Percentiles rank a stretch among this genome's conserved stretches.
These are phyloP conservation scores for Neoaliturus tenellus DNA, from an alignment of 2,888 invertebrate genomes.

Conservation along the genomic window DNA sequence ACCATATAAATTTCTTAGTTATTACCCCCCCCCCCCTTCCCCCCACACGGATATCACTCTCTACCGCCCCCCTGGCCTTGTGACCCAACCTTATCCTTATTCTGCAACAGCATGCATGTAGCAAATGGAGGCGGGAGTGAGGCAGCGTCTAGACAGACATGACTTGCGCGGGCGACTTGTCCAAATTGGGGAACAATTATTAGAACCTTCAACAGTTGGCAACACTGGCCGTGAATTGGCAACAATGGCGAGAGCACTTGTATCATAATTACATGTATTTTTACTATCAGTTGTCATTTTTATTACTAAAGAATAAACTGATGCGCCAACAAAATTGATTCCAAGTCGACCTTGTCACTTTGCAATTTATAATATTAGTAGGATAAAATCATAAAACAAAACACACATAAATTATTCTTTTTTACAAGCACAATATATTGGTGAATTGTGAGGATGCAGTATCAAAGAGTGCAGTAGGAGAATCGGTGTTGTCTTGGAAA, in stretches of 20 bases:
- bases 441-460: no score
- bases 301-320: no score
- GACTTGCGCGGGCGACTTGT: conserved; percentile 10
- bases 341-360: no score
- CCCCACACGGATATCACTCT: no score
- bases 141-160: conserved; percentile 3
- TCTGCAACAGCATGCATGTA: background rate
- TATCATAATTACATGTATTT: no score
- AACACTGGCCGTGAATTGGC: background rate
- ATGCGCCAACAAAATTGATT: no score
- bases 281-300: background rate
- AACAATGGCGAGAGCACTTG: background rate
- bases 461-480: no score
- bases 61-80: background rate
- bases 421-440: no score
- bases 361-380: no score
- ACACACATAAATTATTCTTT: background rate
- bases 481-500: no score
- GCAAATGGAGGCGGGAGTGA: background rate
- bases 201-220: background rate
- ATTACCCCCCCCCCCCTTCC: no score
- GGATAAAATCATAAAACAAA: background rate
- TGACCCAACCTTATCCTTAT: background rate
- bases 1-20: no score
- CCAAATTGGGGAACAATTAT: conserved; percentile 25